A percentile compares a stretch with the other conserved stretches of the same genome.
Evolutionary conservation across 2,888 invertebrate species (phyloP).

Genomic region (Zygogramma bicolorata): DNA sequence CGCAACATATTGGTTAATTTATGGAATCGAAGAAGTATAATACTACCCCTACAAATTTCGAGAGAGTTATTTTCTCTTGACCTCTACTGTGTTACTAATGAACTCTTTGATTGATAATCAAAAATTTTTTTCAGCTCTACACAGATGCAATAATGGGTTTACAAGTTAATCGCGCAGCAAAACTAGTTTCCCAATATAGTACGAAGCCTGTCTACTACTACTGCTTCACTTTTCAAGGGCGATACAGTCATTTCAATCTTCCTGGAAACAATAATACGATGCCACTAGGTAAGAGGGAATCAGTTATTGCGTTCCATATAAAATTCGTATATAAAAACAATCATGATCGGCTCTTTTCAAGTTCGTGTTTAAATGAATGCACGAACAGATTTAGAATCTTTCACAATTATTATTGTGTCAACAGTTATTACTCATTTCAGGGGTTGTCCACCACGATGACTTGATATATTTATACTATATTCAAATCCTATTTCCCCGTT

Average conservation of each 20-base stretch:
- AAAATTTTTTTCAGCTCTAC: constrained; percentile 67
- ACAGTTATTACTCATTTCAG: too few relatives aligned
- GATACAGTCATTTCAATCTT: constrained; percentile 71
- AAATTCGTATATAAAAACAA: too few relatives aligned
- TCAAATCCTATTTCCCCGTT: constrained; percentile 59
- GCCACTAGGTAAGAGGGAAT: constrained; percentile 52
- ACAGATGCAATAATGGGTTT: constrained; percentile 74
- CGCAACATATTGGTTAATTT: too few relatives aligned
- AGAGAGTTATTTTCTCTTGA: too few relatives aligned
- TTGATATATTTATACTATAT: constrained; percentile 68
- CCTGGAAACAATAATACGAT: constrained; percentile 66
- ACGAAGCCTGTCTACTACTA: constrained; percentile 72
- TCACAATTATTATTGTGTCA: too few relatives aligned
- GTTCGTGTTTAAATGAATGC: too few relatives aligned
- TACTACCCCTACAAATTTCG: too few relatives aligned
- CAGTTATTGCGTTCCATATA: too few relatives aligned
- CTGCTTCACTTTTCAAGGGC: constrained; percentile 74
- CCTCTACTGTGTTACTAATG: too few relatives aligned
- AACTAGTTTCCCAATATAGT: constrained; percentile 71
- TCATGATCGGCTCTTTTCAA: too few relatives aligned
- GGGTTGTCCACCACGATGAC: constrained; percentile 69
- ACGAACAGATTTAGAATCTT: background rate
- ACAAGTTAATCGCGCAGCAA: constrained; percentile 72
- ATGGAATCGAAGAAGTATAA: too few relatives aligned
- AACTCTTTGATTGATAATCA: background rate